These are phyloP conservation scores for Lophotriccus pileatus DNA, from an alignment of 2,797 vertebrate species.

Conservation along the genomic window DNA sequence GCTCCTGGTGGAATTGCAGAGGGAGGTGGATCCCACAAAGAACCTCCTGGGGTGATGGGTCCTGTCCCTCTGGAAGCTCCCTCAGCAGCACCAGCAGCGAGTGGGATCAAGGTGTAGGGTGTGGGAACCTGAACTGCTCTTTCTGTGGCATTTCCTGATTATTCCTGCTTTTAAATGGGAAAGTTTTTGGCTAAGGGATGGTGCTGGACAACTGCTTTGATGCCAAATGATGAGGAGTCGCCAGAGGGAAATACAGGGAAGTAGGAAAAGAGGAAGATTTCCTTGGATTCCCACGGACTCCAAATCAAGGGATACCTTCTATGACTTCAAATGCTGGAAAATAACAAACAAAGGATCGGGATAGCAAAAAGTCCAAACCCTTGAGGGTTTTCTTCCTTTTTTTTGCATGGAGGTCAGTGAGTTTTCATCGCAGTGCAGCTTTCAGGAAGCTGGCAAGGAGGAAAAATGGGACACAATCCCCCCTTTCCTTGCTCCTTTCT, in stretches of 20 bases:
- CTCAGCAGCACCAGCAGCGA: neutral
- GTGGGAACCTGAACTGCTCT: neutral
- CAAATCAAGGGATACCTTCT: neutral
- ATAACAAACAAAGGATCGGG: neutral
- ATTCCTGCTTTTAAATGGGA: neutral
- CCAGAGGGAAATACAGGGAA: neutral
- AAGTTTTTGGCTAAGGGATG: neutral
- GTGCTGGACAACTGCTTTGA: fast-evolving
- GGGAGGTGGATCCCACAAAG: neutral
- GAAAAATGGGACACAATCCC: neutral
- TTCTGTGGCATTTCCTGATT: neutral
- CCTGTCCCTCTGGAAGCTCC: neutral
- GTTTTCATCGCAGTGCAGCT: neutral
- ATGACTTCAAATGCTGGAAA: neutral
- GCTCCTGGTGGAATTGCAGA: neutral
- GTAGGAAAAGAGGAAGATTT: neutral
- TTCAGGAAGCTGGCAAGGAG: neutral
- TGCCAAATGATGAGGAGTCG: neutral
- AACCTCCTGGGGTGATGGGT: neutral
- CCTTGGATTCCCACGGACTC: neutral
- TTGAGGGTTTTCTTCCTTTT: neutral
- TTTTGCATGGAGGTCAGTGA: neutral
- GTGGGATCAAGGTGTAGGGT: neutral
- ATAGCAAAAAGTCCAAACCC: neutral
- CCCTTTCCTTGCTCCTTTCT: neutral